A percentile compares a stretch with the other conserved stretches of the same genome.
Conservation (phyloP, 2,797 vertebrate genomes). For the Epinephelus awoara region DNA sequence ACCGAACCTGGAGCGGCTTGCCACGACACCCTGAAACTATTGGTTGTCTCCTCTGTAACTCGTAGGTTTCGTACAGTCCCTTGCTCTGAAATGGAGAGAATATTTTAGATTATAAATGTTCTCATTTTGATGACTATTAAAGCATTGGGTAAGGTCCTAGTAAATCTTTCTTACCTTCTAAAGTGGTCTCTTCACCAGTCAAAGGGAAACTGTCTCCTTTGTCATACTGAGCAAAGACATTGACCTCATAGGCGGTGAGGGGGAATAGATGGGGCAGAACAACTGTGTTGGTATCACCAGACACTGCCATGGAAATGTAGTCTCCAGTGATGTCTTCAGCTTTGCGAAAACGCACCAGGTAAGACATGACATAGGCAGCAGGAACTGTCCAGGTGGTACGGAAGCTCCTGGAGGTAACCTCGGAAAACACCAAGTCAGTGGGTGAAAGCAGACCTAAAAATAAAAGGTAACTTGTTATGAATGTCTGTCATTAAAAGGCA, state of each 20-base stretch:
- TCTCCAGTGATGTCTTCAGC: constrained; percentile 87
- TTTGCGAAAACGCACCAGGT: constrained; percentile 93
- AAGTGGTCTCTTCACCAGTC: constrained; percentile 93
- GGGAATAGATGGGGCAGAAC: constrained; percentile 91
- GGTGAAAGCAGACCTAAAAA: constrained; percentile 90
- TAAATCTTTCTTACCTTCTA: constrained; percentile 87
- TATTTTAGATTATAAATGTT: constrained; percentile 1
- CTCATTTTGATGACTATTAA: not conserved
- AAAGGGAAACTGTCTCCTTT: constrained; percentile 93
- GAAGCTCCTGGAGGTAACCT: constrained; percentile 95
- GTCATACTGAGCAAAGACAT: constrained; percentile 94
- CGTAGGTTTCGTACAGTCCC: constrained; percentile 90
- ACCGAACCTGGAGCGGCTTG: constrained; percentile 92
- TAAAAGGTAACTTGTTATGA: constrained; percentile 26
- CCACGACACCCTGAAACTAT: constrained; percentile 94
- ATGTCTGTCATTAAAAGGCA: constrained; percentile 3
- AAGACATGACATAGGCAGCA: constrained; percentile 86
- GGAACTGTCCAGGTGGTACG: constrained; percentile 91
- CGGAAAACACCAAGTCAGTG: constrained; percentile 90
- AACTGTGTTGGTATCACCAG: constrained; percentile 86
- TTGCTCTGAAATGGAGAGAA: constrained; percentile 76
- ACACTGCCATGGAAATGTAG: constrained; percentile 90
- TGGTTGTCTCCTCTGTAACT: constrained; percentile 92
- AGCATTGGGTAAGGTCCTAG: not conserved
- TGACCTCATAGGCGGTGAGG: constrained; percentile 93